Evolutionary conservation across 2,113 vertebrate genomes (phyloP), one percentile per base, ranked within the genome.

Genomic region (Perca flavescens): DNA sequence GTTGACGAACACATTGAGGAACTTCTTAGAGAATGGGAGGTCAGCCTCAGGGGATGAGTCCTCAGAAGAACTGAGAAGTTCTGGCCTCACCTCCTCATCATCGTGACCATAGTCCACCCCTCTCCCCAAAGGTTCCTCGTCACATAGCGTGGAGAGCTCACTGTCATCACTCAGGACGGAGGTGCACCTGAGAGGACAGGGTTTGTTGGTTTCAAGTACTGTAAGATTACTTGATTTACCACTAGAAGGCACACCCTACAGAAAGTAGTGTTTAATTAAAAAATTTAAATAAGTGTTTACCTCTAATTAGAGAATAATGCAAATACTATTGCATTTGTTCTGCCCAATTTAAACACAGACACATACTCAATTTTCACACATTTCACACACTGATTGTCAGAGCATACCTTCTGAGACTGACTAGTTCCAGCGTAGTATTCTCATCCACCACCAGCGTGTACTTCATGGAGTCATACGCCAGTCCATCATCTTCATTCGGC

Each of bases 401-500:
- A 64, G 1, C 58, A 36, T 86, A 94, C 94, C 97, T 96, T 92
- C 96, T 96, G 83, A 99, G 96, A 91, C 98, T 99, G 86, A 99
- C 97, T 74, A 99, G 94, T 93, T 99, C 97, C 89, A 99, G 95
- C 19, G 97, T 98, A 15, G 97, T 98, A 92, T 99, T 97, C 90
- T 99, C 98, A 9, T 99, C 98, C 87, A 99, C 98, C 85, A 99
- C 98, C 71, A 99, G 93, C 1, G 98, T 99, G 94, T 99, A 99
- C 93, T 99, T 99, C 90, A 99, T 94, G 0, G 97, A 96, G 67
- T 99, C 98, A n/a, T 99, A 99, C n/a, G 96, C 98, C 91, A 95
- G 85, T n/a, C 92, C 96, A 49, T 96, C 96, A 19, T 97, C 96
- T 90, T 96, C 86, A 12, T 85, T 94, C 4, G 84, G 89, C 3